phyloP scores from a whole-genome alignment of 30 jellyfish, hydroid and myxozoan species.

The Aurelia sp. region DNA sequence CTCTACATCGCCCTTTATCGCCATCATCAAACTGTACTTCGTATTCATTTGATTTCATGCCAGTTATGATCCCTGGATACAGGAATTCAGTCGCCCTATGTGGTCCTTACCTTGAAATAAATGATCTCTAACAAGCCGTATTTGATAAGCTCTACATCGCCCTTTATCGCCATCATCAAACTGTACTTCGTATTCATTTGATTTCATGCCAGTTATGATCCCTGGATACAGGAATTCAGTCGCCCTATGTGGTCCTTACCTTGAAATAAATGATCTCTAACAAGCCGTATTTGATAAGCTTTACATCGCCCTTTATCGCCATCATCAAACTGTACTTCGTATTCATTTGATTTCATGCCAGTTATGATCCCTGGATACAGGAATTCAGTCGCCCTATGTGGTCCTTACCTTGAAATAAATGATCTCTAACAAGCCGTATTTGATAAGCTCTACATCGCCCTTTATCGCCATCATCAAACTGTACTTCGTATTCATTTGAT shows the following conservation, averaged over 20 bases:
- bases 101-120: slow-evolving; percentile 56
- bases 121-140: slow-evolving; percentile 73
- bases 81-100: too few species aligned
- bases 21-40: slow-evolving; percentile 97
- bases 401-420: slow-evolving; percentile 34
- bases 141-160: slow-evolving; percentile 81
- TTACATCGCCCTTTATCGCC: slow-evolving; percentile 82
- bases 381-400: slow-evolving; percentile 9
- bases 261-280: slow-evolving; percentile 56
- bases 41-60: slow-evolving; percentile 68
- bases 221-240: slow-evolving; percentile 83
- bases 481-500: slow-evolving; percentile 72
- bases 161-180: slow-evolving; percentile 95
- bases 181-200: slow-evolving; percentile 74
- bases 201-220: slow-evolving; percentile 62
- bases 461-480: slow-evolving; percentile 87
- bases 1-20: slow-evolving; percentile 80
- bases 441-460: slow-evolving; percentile 85
- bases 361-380: slow-evolving; percentile 89
- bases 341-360: slow-evolving; percentile 64
- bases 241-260: slow-evolving; percentile 1
- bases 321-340: slow-evolving; percentile 83
- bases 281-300: slow-evolving; percentile 84
- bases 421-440: slow-evolving; percentile 73
- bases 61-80: slow-evolving; percentile 91